Evolutionary conservation across 2,113 vertebrate genomes (phyloP), one percentile per base, ranked within the genome.

Genomic region (Hucho hucho): DNA sequence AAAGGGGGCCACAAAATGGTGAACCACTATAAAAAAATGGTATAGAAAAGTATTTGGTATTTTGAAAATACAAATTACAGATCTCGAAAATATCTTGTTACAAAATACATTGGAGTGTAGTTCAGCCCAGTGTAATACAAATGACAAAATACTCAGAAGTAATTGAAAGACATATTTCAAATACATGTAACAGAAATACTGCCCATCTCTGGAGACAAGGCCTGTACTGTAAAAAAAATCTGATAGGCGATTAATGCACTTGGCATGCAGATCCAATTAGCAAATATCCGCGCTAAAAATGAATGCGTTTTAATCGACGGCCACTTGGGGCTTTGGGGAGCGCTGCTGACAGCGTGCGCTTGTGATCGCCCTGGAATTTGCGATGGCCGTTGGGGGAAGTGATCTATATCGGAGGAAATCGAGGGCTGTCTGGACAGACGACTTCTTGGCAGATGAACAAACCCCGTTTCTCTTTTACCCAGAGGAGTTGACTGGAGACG

Each of bases 381-480:
- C n/a, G n/a, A 61, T 72, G 49, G 49, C 12, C 1, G 4, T 53
- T 22, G 24, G 29, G 20, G 76, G 70, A 73, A 73, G 53, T 9
- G 70, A 73, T 61, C 53, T 29, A 12, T 73, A 69, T 73, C 64
- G 6, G 64, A 73, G 76, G 76, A 73, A 73, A 53, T n/a, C 5
- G 29, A 59, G 70, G 53, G 16, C 64, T 14, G 49, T 46, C 61
- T 37, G 74, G 7, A 59, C 26, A 75, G 53, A 65, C 12, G n/a
- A 9, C n/a, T n/a, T 47, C 53, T 68, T 61, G 70, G 64, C 70
- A 20, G 53, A 61, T 16, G 4, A 61, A n/a, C n/a, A 61, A 61
- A 22, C 18, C 58, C 58, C 58, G 24, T 61, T n/a, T 24, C 12
- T 53, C 12, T 53, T 53, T 53, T 53, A 53, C 49, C 16, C 3